A percentile compares a stretch with the other conserved stretches of the same genome.
These are phyloP conservation scores for Heterohyrax brucei DNA, from an alignment of 2,797 vertebrate genomes.

Conservation along the genomic window DNA sequence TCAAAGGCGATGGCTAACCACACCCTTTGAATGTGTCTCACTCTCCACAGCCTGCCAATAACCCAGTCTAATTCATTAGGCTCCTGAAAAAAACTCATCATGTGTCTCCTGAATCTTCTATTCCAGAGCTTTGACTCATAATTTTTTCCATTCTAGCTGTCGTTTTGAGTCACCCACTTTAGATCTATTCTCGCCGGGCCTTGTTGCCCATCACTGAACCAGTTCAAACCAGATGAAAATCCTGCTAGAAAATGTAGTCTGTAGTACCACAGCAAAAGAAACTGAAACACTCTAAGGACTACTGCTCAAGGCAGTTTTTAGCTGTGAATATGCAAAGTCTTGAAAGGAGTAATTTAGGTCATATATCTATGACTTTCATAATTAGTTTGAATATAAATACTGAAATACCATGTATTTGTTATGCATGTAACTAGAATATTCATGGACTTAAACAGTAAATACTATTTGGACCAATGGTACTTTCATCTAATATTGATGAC, in stretches of 20 bases:
- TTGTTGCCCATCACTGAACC: no score
- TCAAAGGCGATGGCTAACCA: no score
- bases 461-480: constrained; percentile 49
- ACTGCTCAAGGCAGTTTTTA: constrained; percentile 68
- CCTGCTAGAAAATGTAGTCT: constrained; percentile 9
- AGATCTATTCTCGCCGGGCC: no score
- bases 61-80: no score
- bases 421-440: constrained; percentile 36
- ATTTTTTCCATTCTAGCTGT: no score
- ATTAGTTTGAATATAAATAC: constrained; percentile 68
- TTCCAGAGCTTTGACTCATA: no score
- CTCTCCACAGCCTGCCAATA: no score
- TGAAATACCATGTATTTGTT: constrained; percentile 47
- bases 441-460: constrained; percentile 65
- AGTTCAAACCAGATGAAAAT: no score
- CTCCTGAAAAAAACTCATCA: no score
- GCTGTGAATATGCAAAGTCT: constrained; percentile 59
- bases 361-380: constrained; percentile 64
- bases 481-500: constrained; percentile 48
- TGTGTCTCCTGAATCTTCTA: no score
- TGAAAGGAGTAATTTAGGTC: constrained; percentile 69
- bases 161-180: no score
- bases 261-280: constrained; percentile 66
- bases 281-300: constrained; percentile 73
- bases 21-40: no score